Conservation (phyloP, 2,888 invertebrate genomes). For the Pemphredon lugubris region DNA sequence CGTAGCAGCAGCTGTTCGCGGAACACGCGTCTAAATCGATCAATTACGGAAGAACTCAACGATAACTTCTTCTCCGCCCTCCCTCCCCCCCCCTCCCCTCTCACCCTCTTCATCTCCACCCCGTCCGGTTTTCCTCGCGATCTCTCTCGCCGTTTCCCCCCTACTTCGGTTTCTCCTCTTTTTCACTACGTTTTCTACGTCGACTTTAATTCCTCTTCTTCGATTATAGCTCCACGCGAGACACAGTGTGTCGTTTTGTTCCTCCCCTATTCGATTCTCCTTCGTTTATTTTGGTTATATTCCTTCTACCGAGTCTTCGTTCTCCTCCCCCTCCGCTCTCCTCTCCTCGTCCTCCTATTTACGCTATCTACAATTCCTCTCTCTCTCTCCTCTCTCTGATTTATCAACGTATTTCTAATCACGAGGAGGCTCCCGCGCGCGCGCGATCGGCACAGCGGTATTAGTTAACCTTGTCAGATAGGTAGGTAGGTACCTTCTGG, state of each 20-base stretch:
- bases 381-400: slow-evolving; percentile 55
- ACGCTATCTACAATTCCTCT: slow-evolving; percentile 4
- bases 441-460: slow-evolving; percentile 70
- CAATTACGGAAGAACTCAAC: not conserved
- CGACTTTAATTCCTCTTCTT: too few relatives aligned
- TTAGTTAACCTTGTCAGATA: slow-evolving; percentile 79
- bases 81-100: too few relatives aligned
- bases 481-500: slow-evolving; percentile 70
- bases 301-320: too few relatives aligned
- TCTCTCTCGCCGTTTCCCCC: not conserved
- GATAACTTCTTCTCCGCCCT: too few relatives aligned
- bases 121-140: not conserved
- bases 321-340: not conserved
- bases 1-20: slow-evolving; percentile 51
- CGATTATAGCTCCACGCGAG: too few relatives aligned
- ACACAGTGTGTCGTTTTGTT: too few relatives aligned
- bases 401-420: slow-evolving; percentile 77
- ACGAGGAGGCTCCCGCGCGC: slow-evolving; percentile 55
- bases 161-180: not conserved
- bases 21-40: slow-evolving; percentile 31
- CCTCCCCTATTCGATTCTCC: too few relatives aligned
- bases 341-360: not conserved
- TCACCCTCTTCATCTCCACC: too few relatives aligned
- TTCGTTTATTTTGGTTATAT: too few relatives aligned
- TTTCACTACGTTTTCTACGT: not conserved